phyloP scores from a whole-genome alignment of 2,113 vertebrate genomes.

The Octodon degus region DNA sequence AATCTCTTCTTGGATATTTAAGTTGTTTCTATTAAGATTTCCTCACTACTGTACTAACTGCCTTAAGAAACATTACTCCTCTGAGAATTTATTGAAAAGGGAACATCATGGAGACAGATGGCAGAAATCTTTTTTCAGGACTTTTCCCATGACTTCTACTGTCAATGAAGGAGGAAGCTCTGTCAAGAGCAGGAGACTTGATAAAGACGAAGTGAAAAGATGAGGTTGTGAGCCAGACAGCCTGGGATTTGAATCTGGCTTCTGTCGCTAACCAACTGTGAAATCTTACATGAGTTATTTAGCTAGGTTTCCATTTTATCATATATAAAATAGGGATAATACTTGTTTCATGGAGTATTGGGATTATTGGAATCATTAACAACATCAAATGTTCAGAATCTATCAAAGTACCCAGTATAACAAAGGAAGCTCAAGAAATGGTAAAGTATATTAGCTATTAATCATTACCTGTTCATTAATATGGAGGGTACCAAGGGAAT shows the following conservation, averaged over 20 bases:
- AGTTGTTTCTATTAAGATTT: conserved; percentile 11
- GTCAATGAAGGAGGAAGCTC: conserved; percentile 17
- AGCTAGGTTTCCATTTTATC: conserved; percentile 48
- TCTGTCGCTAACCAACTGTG: conserved; percentile 41
- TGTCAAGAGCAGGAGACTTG: conserved; percentile 46
- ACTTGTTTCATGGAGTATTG: conserved; percentile 35
- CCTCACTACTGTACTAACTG: background rate
- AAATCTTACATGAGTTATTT: conserved; percentile 45
- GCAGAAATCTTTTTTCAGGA: conserved; percentile 62
- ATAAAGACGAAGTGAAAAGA: conserved; percentile 59
- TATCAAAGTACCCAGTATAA: background rate
- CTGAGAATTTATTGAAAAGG: conserved; percentile 42
- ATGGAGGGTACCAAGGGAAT: background rate
- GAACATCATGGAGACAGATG: conserved; percentile 18
- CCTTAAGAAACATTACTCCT: conserved; percentile 40
- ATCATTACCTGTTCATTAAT: conserved; percentile 41
- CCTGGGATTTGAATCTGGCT: conserved; percentile 56
- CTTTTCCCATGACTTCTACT: conserved; percentile 58
- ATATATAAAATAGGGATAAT: conserved; percentile 30
- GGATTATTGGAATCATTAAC: conserved; percentile 1
- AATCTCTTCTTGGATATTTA: conserved; percentile 24
- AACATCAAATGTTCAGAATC: conserved; percentile 11
- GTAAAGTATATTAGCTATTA: background rate
- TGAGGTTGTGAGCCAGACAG: conserved; percentile 11
- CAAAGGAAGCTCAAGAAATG: background rate